A percentile compares a stretch with the other conserved stretches of the same genome.
Evolutionary conservation across 2,888 invertebrate species (phyloP).

Genomic region (Ophion ventricosus): DNA sequence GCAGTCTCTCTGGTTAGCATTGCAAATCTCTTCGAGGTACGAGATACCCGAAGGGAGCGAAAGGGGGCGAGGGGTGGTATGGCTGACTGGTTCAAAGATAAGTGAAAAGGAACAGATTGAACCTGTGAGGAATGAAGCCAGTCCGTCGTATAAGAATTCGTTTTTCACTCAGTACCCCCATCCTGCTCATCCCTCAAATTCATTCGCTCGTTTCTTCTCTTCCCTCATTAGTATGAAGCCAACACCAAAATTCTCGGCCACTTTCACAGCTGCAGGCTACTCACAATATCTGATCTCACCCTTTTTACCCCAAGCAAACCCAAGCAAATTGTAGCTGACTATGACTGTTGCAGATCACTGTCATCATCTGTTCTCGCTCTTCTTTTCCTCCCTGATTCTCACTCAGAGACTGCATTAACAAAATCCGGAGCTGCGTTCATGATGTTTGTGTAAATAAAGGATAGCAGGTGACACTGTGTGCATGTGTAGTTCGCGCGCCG

Average conservation of each 20-base stretch:
- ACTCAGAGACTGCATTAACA: neutral
- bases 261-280: neutral
- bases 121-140: slow-evolving; percentile 19
- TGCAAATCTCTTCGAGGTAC: slow-evolving; percentile 77
- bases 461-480: slow-evolving; percentile 6
- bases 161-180: neutral
- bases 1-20: slow-evolving; percentile 81
- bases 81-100: slow-evolving; percentile 35
- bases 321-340: too few relatives aligned
- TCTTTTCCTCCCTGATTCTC: too few relatives aligned
- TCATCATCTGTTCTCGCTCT: neutral
- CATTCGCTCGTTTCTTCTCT: slow-evolving; percentile 1
- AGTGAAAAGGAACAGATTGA: slow-evolving; percentile 33
- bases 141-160: slow-evolving; percentile 31
- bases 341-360: neutral
- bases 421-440: neutral
- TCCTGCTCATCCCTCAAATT: slow-evolving; percentile 25
- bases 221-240: neutral
- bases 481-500: slow-evolving; percentile 48
- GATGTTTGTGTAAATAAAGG: neutral
- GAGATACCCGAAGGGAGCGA: neutral
- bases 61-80: slow-evolving; percentile 5
- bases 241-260: neutral
- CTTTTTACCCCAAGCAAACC: too few relatives aligned
- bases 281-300: neutral